Percentiles rank a stretch among this genome's conserved stretches.
Evolutionary conservation across 2,797 vertebrate species (phyloP).

Genomic region (Spheniscus humboldti): DNA sequence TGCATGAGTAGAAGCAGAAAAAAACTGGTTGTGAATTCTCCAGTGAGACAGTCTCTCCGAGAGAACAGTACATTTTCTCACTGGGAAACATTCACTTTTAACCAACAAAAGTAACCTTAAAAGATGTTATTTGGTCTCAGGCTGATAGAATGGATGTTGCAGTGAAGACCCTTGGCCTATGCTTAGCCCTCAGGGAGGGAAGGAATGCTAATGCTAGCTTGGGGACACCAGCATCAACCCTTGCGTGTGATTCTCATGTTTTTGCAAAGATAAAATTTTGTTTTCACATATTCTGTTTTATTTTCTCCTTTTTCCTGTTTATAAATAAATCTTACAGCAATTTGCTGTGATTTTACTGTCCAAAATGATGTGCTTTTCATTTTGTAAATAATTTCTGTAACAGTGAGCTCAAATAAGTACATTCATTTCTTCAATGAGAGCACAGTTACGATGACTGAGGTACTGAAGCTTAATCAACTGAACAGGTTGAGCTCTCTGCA

Average conservation of each 20-base stretch:
- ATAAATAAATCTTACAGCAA: not conserved
- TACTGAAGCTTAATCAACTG: not conserved
- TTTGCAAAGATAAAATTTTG: not conserved
- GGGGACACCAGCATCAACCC: not conserved
- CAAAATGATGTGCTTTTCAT: not conserved
- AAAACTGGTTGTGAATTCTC: not conserved
- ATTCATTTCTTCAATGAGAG: not conserved
- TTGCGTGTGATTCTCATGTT: not conserved
- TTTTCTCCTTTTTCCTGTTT: slow-evolving; percentile 3
- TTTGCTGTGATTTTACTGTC: not conserved
- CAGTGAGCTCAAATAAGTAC: not conserved
- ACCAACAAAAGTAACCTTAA: slow-evolving; percentile 12
- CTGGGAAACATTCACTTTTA: slow-evolving; percentile 4
- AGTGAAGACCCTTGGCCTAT: not conserved
- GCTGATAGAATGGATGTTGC: slow-evolving; percentile 17
- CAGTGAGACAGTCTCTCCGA: not conserved
- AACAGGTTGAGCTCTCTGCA: not conserved
- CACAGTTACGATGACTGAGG: not conserved
- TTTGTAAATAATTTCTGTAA: not conserved
- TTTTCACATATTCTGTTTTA: not conserved
- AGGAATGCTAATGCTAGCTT: not conserved
- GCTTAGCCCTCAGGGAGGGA: not conserved
- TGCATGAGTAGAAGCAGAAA: not conserved
- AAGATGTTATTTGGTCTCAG: not conserved
- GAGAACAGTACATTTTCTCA: not conserved